Conservation (phyloP, 2,797 vertebrate genomes). For the Potorous gilbertii region DNA sequence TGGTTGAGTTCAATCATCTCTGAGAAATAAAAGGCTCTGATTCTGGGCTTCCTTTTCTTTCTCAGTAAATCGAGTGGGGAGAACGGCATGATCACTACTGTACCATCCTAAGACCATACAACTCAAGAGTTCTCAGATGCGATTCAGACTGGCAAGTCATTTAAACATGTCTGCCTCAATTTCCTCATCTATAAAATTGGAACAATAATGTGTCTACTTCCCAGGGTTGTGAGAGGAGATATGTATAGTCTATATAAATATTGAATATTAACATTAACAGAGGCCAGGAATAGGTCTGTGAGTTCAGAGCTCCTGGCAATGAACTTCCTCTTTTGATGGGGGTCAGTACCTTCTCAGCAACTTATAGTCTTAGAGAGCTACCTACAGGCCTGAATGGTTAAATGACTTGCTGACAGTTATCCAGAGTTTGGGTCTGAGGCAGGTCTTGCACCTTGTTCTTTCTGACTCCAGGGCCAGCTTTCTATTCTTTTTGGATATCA, state of each 20-base stretch:
- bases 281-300: neutral
- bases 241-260: neutral
- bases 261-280: neutral
- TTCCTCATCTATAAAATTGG: neutral
- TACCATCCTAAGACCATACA: neutral
- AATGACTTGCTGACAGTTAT: neutral
- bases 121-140: conserved; percentile 22
- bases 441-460: neutral
- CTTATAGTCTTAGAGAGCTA: neutral
- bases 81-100: neutral
- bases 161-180: conserved; percentile 30
- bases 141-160: neutral
- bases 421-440: neutral
- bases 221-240: neutral
- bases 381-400: neutral
- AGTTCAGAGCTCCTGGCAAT: neutral
- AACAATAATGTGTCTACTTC: neutral
- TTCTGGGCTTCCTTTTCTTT: neutral
- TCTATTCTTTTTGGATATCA: neutral
- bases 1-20: conserved; percentile 17
- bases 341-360: neutral
- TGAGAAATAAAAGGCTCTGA: conserved; percentile 43
- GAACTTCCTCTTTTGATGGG: neutral
- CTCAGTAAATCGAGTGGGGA: neutral
- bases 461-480: neutral